Base-by-base conservation (phyloP, 2,797 vertebrate genomes). In the Xenops minutus region DNA sequence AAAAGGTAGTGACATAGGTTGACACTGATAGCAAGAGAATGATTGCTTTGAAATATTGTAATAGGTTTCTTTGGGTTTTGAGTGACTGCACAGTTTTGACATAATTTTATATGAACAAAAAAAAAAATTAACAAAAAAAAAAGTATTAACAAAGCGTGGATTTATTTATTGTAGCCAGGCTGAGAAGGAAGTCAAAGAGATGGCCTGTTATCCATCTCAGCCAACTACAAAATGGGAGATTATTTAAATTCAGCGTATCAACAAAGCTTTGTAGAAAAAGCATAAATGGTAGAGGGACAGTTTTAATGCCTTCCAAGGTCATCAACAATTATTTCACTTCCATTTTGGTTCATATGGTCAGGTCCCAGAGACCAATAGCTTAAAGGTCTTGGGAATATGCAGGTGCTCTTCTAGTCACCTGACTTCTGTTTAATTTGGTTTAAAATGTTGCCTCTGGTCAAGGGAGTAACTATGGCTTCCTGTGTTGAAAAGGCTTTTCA, bases 401-500 rank as follows among this genome's bases (percentile, higher is more conserved):
- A 96, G 83, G 85, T 94, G 83, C 79, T 96, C 30, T 66, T 79
- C 59, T 49, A 73, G 76, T 84, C 85, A 88, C 66, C 79, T 94
- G 86, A 88, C 51, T 94, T 86, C 69, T 84, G 36, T 86, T 93
- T 96, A 78, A 94, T 96, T 94, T 84, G 85, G 37, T 93, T 88
- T 90, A 73, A 96, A 96, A 77, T 69, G 79, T 63, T 92, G 83
- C 59, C 67, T 85, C 79, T 93, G 88, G 83, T 91, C 66, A 86
- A 89, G 75, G 71, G 64, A 83, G 39, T 34, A 78, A 69, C 73
- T 83, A 24, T 34, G 48, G 64, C 82, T 92, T 96, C 93, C 83
- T 85, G 87, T 92, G 88, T 46, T 88, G 90, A 94, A 94, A 94
- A 92, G 75, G 32, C 24, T 93, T 94, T 95, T 92, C 85, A 89